phyloP scores from a whole-genome alignment of 2,888 invertebrate genomes.

The Phrixothrix hirtus region DNA sequence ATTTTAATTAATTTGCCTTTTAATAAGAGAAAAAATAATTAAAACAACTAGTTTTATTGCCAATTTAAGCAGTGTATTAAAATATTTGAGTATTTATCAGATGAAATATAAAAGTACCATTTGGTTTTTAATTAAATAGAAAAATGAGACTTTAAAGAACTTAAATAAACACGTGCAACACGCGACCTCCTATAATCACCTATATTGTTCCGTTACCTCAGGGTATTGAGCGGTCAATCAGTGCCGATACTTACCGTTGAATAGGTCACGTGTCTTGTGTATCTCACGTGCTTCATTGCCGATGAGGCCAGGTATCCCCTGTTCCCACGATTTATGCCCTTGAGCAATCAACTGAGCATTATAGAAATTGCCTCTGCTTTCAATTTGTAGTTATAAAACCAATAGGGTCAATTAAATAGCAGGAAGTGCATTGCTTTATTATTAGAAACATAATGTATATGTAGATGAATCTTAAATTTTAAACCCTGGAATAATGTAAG shows the following conservation, averaged over 20 bases:
- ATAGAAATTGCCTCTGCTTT: conserved; percentile 40
- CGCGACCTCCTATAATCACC: conserved; percentile 50
- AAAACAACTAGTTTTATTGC: too few relatives aligned
- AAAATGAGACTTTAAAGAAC: conserved; percentile 38
- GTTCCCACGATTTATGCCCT: conserved; percentile 46
- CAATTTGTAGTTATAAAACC: conserved; percentile 15
- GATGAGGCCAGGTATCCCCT: conserved; percentile 35
- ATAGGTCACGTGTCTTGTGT: conserved; percentile 49
- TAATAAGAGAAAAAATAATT: too few relatives aligned
- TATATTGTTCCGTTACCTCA: conserved; percentile 50
- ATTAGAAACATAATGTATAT: too few relatives aligned
- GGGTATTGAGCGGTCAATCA: conserved; percentile 53
- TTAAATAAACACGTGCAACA: conserved; percentile 45
- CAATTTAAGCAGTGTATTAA: too few relatives aligned
- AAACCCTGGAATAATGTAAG: too few relatives aligned
- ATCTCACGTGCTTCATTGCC: conserved; percentile 28
- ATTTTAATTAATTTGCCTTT: too few relatives aligned
- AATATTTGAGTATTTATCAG: too few relatives aligned
- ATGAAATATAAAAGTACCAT: too few relatives aligned
- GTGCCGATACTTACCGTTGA: conserved; percentile 49
- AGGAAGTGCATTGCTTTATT: background rate
- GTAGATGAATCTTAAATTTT: too few relatives aligned
- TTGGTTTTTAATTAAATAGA: background rate
- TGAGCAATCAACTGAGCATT: conserved; percentile 44
- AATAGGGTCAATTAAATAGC: background rate